Base-by-base conservation (phyloP, 2,113 vertebrate genomes). In the Thamnaconus septentrionalis region DNA sequence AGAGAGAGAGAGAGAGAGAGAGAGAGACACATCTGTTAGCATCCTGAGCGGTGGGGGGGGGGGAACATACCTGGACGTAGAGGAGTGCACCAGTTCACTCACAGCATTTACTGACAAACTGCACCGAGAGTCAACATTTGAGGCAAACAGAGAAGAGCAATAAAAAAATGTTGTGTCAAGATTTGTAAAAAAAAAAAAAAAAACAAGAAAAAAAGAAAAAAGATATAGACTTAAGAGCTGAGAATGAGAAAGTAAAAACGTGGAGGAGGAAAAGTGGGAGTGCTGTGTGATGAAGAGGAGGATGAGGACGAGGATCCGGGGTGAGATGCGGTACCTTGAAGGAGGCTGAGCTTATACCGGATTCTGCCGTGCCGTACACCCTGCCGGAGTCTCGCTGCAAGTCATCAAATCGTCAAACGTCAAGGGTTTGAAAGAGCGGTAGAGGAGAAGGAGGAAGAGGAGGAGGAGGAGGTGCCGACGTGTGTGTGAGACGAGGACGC, bases 291-390 rank as follows among this genome's bases (percentile, higher is more conserved):
- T 78, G 69, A 69, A 65, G 0, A 73, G 18, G 18, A 31, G 18
- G 61, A 71, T 64, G 71, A 64, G 66, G 18, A 31, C 18, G 18
- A 79, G 61, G 42, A 61, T 75, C 74, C 76, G 75, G 56, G 76
- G 73, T 71, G 86, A 82, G 84, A 87, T 90, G 89, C 76, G 72
- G 74, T 93, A 93, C 92, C 92, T 93, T 93, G 91, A 93, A 93
- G 75, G 92, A 93, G 83, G 92, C 92, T 85, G 92, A 92, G 90
- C 92, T 93, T 92, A 93, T 93, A 92, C 91, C 90, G 91, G 91
- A 93, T 92, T 93, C 92, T 93, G 91, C 89, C 83, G 89, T 90
- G 87, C 92, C 91, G 86, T 91, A 93, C 89, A 87, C 86, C 66
- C 91, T 92, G 87, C 90, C 76, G 86, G 85, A 87, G 83, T 92